Conservation (phyloP, 2,797 vertebrate genomes). For the Parambassis ranga region DNA sequence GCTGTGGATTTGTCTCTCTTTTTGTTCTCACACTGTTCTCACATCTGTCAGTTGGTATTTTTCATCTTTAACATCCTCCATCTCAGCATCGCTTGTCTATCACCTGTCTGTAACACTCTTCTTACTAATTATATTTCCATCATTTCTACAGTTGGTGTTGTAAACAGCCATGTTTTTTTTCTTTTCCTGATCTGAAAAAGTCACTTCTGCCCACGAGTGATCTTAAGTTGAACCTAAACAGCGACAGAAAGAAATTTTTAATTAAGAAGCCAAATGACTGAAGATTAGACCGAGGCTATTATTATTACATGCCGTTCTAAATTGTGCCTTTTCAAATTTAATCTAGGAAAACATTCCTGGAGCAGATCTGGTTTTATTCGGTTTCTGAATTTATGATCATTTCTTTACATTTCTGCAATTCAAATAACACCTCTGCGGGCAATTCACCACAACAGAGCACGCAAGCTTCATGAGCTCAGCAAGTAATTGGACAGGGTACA, state of each 20-base stretch:
- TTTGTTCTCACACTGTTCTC: not conserved
- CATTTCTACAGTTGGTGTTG: not conserved
- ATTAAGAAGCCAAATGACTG: not conserved
- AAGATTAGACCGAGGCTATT: not conserved
- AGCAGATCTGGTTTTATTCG: conserved; percentile 11
- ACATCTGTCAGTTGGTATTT: not conserved
- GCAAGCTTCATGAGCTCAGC: conserved; percentile 7
- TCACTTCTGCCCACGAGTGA: not conserved
- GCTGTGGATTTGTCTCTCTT: not conserved
- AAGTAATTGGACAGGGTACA: conserved; percentile 16
- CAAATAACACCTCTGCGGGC: conserved; percentile 18
- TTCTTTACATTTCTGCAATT: conserved; percentile 14
- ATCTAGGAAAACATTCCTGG: conserved; percentile 8
- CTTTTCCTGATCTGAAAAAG: conserved; percentile 47
- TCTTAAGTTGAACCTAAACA: not conserved
- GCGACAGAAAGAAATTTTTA: not conserved
- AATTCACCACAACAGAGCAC: not conserved
- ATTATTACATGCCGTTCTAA: not conserved
- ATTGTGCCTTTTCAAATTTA: conserved; percentile 15
- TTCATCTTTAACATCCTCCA: not conserved
- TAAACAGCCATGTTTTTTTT: no score
- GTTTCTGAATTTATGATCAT: not conserved
- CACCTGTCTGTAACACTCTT: not conserved
- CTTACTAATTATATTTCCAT: not conserved
- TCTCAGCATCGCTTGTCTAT: not conserved